phyloP scores from a whole-genome alignment of 92 coral and sea anemone species.

The Porites divaricata region DNA sequence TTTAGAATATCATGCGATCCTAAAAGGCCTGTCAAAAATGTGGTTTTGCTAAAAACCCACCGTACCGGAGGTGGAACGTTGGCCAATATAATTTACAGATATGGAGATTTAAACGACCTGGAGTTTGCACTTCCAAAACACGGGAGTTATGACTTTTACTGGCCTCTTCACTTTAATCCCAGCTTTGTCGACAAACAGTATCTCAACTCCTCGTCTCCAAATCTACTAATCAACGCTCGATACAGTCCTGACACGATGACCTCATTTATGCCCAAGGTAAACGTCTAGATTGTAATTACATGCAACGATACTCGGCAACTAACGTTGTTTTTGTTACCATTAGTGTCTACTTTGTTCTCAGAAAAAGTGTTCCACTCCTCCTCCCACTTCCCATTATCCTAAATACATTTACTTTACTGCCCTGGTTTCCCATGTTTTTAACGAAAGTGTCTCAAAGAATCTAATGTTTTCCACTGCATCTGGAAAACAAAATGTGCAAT shows the following conservation, averaged over 20 bases:
- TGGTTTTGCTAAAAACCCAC: slow-evolving; percentile 78
- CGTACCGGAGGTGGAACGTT: slow-evolving; percentile 78
- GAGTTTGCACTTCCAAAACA: slow-evolving; percentile 92
- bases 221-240: slow-evolving; percentile 77
- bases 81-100: slow-evolving; percentile 89
- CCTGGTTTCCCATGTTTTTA: too few relatives aligned
- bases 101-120: slow-evolving; percentile 89
- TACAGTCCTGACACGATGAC: slow-evolving; percentile 69
- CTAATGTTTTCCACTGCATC: too few relatives aligned
- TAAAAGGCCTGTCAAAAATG: slow-evolving; percentile 50
- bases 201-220: slow-evolving; percentile 58
- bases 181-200: slow-evolving; percentile 84
- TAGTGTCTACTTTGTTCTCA: too few relatives aligned
- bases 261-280: slow-evolving; percentile 82
- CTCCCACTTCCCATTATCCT: too few relatives aligned
- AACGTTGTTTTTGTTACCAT: too few relatives aligned
- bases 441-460: too few relatives aligned
- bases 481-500: too few relatives aligned
- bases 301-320: too few relatives aligned
- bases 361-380: too few relatives aligned
- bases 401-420: too few relatives aligned
- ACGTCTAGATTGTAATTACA: too few relatives aligned
- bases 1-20: slow-evolving; percentile 18
- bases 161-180: slow-evolving; percentile 91
- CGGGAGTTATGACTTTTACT: slow-evolving; percentile 75